Evolutionary conservation across 2,113 vertebrate species (phyloP), one percentile per base, ranked within the genome.

Genomic region (Genyomyrus donnyi): DNA sequence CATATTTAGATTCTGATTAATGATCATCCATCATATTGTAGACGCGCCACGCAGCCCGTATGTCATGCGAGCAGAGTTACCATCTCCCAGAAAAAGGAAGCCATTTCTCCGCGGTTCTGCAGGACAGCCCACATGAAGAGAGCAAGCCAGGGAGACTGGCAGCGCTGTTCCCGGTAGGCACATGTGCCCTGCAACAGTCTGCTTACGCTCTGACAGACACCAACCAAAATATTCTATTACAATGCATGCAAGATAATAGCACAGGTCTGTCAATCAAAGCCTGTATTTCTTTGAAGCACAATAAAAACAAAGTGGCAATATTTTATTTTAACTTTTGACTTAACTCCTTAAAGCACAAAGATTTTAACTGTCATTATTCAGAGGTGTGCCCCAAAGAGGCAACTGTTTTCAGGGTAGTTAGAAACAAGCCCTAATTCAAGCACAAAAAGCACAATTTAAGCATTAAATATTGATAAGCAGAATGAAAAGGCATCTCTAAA

Each of bases 81-180:
- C 97, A 97, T 97, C 93, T 98, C 97, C 97, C 97, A 98, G 95
- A 97, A 98, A 93, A 96, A 97, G 49, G 94, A 88, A 4, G 97
- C 97, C 97, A 98, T 98, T 91, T 97, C 95, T 0, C 94, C 94
- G 17, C 97, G 95, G 93, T 97, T 98, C 91, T 98, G 95, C 11
- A 98, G 93, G 89, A 98, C 94, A 0, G 97, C 96, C 97, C 97
- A 98, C 90, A 97, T 95, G 87, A 98, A 96, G 31, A 98, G 96
- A 35, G 97, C 95, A 0, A 94, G 95, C 97, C 97, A 98, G 15
- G 97, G 96, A 19, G 88, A 93, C 58, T 93, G 90, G 27, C 90
- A 96, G 48, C 89, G 90, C 0, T 1, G 31, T 0, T 77, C 10
- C 1, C 91, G 91, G 91, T 93, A 94, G 2, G 1, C 0, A 52